Conservation (phyloP, 1,140 invertebrate genomes). For the Hyles euphorbiae region DNA sequence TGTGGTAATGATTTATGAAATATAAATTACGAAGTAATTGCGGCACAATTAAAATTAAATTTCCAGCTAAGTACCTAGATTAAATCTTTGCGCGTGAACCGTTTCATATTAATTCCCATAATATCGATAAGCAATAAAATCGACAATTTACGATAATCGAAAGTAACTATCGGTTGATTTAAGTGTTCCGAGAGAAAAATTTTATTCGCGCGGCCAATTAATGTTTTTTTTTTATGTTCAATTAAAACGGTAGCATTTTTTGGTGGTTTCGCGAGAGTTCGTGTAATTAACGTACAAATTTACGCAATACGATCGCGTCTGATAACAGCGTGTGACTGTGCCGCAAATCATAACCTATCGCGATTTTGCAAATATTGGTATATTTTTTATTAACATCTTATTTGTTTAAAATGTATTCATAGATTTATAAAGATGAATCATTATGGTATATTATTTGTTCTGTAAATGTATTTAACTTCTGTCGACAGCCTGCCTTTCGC, state of each 20-base stretch:
- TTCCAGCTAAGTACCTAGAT: no score
- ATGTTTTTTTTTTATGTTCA: slow-evolving; percentile 37
- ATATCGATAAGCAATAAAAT: slow-evolving; percentile 27
- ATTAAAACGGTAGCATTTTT: slow-evolving; percentile 52
- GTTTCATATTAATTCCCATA: no score
- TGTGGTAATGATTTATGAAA: no score
- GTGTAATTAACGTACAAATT: slow-evolving; percentile 47
- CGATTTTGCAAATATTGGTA: not conserved
- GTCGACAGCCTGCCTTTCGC: no score
- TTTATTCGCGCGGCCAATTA: slow-evolving; percentile 24
- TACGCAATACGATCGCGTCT: slow-evolving; percentile 44
- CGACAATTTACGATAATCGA: slow-evolving; percentile 33
- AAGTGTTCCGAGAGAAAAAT: slow-evolving; percentile 24
- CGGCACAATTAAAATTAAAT: no score
- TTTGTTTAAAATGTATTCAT: no score
- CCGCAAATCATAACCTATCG: not conserved
- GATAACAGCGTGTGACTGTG: slow-evolving; percentile 21
- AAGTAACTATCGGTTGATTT: slow-evolving; percentile 34
- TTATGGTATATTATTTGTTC: no score
- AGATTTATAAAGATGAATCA: no score
- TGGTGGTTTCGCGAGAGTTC: slow-evolving; percentile 38
- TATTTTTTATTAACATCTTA: no score
- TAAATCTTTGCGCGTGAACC: no score
- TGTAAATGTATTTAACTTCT: no score
- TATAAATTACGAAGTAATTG: no score